Conservation (phyloP, 2,797 vertebrate species). For the Bryconaethiops microstoma region DNA sequence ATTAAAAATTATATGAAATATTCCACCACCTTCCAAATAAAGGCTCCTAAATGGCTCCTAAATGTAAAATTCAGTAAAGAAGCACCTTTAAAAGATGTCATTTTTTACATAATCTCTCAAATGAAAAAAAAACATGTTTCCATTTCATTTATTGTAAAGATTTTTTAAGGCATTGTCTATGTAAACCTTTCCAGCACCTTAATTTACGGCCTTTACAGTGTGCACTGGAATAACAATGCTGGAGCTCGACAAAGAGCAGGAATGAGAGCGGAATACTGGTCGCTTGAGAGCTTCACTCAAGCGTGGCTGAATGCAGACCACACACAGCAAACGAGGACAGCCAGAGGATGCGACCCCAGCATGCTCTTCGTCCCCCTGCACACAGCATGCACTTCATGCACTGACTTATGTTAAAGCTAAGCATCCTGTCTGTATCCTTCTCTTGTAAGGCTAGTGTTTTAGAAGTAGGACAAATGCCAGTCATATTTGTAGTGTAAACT, state of each 20-base stretch:
- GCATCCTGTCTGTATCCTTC: no score
- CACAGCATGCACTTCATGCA: background rate
- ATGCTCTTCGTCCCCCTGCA: background rate
- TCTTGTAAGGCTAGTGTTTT: background rate
- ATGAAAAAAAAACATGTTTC: no score
- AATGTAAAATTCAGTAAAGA: background rate
- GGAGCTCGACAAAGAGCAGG: background rate
- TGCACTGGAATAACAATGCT: background rate
- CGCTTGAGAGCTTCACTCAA: background rate
- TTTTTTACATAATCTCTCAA: background rate
- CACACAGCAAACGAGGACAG: background rate
- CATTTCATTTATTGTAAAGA: background rate
- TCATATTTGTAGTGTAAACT: background rate
- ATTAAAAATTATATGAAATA: background rate
- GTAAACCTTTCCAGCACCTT: background rate
- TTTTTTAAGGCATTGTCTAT: background rate
- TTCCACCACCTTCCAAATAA: no score
- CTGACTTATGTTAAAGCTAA: no score
- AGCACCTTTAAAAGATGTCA: background rate
- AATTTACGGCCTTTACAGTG: background rate
- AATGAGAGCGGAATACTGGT: conserved; percentile 2
- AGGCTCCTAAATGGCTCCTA: background rate
- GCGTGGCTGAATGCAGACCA: background rate
- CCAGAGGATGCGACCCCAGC: background rate
- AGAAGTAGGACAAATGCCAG: background rate